Conservation (phyloP, 2,888 invertebrate genomes). For the Sinhomidia bicolor region DNA sequence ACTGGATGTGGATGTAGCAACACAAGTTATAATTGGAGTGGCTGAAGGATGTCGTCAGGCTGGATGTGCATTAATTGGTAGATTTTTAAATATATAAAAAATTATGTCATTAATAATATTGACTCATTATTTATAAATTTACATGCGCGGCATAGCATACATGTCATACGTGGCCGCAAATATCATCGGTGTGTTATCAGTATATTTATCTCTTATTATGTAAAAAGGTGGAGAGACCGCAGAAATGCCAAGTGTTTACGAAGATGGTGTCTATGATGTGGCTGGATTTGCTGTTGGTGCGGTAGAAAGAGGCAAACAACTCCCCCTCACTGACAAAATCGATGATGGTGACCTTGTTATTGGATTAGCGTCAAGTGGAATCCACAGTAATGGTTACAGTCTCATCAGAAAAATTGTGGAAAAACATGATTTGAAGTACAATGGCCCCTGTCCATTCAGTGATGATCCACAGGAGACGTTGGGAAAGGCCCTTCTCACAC, state of each 20-base stretch:
- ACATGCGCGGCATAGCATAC: not conserved
- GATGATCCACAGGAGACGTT: slow-evolving; percentile 85
- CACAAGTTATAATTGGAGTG: slow-evolving; percentile 91
- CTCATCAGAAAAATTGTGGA: slow-evolving; percentile 89
- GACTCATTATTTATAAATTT: not conserved
- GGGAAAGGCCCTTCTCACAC: slow-evolving; percentile 91
- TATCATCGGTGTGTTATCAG: not conserved
- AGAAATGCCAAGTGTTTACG: slow-evolving; percentile 95
- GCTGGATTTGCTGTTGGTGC: slow-evolving; percentile 98
- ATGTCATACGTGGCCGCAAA: not conserved
- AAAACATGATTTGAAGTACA: slow-evolving; percentile 86
- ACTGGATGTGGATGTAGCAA: slow-evolving; percentile 89
- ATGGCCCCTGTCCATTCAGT: slow-evolving; percentile 87
- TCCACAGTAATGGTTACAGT: slow-evolving; percentile 98
- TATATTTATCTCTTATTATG: too few relatives aligned
- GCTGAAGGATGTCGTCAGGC: slow-evolving; percentile 93
- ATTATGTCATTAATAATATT: not conserved
- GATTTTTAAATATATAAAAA: too few relatives aligned
- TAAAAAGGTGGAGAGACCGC: slow-evolving; percentile 73
- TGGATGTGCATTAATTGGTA: slow-evolving; percentile 94
- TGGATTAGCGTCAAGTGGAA: slow-evolving; percentile 93
- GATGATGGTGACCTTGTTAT: slow-evolving; percentile 90
- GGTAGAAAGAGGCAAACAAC: slow-evolving; percentile 88
- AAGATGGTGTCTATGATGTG: slow-evolving; percentile 93
- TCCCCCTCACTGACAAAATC: slow-evolving; percentile 88